phyloP scores from a whole-genome alignment of 2,113 vertebrate species.

The Hipposideros armiger region DNA sequence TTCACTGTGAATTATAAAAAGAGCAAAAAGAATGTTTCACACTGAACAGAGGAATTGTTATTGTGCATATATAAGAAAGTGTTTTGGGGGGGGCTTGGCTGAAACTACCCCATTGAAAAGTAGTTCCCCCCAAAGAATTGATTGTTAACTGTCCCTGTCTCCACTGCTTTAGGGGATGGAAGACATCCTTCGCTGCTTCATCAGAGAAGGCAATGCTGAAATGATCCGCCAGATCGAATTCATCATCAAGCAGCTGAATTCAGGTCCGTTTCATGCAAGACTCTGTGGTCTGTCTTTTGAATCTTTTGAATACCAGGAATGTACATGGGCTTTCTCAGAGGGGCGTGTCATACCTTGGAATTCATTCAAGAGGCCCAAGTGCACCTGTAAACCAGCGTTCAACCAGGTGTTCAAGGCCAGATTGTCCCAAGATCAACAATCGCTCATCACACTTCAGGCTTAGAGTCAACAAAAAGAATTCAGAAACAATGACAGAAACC shows the following conservation, averaged over 20 bases:
- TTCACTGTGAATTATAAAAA: slow-evolving; percentile 33
- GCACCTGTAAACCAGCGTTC: not conserved
- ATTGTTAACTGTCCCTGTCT: slow-evolving; percentile 69
- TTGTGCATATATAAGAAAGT: not conserved
- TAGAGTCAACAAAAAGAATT: not conserved
- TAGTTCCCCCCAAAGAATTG: not conserved
- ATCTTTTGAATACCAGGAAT: slow-evolving; percentile 44
- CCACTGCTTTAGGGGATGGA: slow-evolving; percentile 92
- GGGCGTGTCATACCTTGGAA: not conserved
- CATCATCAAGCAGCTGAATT: slow-evolving; percentile 96
- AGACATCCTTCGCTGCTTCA: slow-evolving; percentile 95
- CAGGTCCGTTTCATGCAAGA: slow-evolving; percentile 88
- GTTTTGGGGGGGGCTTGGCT: not conserved
- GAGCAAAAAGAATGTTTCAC: not conserved
- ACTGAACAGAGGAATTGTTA: not conserved
- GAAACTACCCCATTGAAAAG: not conserved
- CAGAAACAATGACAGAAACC: not conserved
- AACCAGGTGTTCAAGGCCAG: not conserved
- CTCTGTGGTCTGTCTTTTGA: slow-evolving; percentile 18
- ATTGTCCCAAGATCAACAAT: not conserved
- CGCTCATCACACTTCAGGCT: not conserved
- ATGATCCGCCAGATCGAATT: slow-evolving; percentile 96
- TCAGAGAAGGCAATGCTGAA: slow-evolving; percentile 93
- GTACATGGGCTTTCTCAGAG: not conserved
- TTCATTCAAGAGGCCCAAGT: slow-evolving; percentile 52